A percentile compares a stretch with the other conserved stretches of the same genome.
Conservation (phyloP, 2,797 vertebrate genomes). For the Muraenolepis orangiensis region DNA sequence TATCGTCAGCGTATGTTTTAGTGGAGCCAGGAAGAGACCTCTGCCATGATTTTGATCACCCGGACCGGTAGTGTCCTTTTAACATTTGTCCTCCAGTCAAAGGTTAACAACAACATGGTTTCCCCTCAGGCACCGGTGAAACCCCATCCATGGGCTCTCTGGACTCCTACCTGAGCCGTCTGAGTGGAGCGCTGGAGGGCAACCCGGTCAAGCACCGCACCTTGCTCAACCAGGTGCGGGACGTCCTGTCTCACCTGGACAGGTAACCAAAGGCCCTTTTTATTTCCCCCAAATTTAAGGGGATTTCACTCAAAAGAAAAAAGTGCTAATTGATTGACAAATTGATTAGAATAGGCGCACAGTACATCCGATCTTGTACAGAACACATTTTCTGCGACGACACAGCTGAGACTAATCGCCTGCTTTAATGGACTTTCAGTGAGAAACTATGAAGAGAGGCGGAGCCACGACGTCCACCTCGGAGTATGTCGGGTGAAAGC, state of each 20-base stretch:
- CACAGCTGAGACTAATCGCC: neutral
- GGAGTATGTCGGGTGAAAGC: conserved; percentile 2
- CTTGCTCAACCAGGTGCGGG: conserved; percentile 86
- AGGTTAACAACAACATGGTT: neutral
- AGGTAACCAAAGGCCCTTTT: conserved; percentile 71
- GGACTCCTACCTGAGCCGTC: conserved; percentile 91
- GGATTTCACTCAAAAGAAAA: too few species aligned
- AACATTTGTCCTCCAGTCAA: neutral
- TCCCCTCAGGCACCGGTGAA: conserved; percentile 83
- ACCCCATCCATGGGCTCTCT: conserved; percentile 88
- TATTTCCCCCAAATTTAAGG: neutral
- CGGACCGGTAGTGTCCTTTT: neutral
- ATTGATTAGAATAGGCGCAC: neutral
- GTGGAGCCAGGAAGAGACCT: neutral
- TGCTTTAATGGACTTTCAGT: conserved; percentile 48
- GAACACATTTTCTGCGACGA: neutral
- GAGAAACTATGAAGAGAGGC: conserved; percentile 77
- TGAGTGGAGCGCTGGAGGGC: conserved; percentile 86
- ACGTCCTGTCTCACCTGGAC: conserved; percentile 90
- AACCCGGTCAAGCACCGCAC: conserved; percentile 89
- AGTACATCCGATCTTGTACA: neutral
- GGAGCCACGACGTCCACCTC: conserved; percentile 6
- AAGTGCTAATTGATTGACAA: neutral
- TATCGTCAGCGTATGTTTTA: neutral
- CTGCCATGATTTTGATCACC: neutral